These are phyloP conservation scores for Agrotis ipsilon DNA, from an alignment of 2,888 invertebrate genomes.

Conservation along the genomic window DNA sequence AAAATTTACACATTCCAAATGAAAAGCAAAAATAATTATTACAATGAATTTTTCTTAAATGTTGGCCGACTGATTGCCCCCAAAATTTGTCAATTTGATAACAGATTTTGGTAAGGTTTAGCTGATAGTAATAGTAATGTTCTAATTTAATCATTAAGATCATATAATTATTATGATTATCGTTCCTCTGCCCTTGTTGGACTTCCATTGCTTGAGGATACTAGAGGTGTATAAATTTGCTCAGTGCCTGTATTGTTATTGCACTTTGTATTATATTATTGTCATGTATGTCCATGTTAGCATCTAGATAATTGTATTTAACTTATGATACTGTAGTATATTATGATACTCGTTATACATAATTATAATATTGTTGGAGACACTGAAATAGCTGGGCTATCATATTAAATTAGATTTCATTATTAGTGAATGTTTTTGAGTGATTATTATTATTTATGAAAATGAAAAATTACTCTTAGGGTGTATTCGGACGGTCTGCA, in stretches of 20 bases:
- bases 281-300: constrained; percentile 59
- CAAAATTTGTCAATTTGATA: constrained; percentile 22
- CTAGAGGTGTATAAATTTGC: constrained; percentile 68
- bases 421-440: constrained; percentile 35
- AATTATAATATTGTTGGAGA: constrained; percentile 39
- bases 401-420: constrained; percentile 35
- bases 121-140: constrained; percentile 12
- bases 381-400: constrained; percentile 34
- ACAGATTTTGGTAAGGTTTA: constrained; percentile 32
- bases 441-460: constrained; percentile 26
- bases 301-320: constrained; percentile 59
- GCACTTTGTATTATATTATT: constrained; percentile 64
- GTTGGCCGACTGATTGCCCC: constrained; percentile 20
- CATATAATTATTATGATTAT: background rate
- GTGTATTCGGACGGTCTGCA: background rate
- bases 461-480: constrained; percentile 1
- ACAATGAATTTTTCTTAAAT: constrained; percentile 14
- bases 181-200: constrained; percentile 49
- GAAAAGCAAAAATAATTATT: constrained; percentile 17
- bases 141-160: constrained; percentile 59
- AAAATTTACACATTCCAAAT: constrained; percentile 48
- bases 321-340: constrained; percentile 51
- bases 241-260: constrained; percentile 69
- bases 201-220: constrained; percentile 49
- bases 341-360: constrained; percentile 46